A percentile compares a stretch with the other conserved stretches of the same genome.
Conservation (phyloP, 2,888 invertebrate genomes). For the Melieria picta region DNA sequence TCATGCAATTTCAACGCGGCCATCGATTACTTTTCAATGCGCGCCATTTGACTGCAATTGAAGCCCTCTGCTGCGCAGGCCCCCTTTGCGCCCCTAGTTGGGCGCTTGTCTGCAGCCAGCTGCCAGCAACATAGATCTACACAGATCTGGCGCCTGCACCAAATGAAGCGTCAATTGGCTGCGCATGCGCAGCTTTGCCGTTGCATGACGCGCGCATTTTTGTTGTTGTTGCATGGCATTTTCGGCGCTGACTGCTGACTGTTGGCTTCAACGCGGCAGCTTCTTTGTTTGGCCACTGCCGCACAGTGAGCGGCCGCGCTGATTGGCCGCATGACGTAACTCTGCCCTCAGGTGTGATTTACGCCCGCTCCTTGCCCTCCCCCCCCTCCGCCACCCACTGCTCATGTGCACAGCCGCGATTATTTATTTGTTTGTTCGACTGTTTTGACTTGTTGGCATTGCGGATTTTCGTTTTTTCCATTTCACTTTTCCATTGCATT, state of each 20-base stretch:
- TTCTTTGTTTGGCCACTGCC: no score
- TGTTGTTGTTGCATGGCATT: no score
- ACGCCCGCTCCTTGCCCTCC: neutral
- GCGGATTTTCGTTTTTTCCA: conserved; percentile 25
- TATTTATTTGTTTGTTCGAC: conserved; percentile 18
- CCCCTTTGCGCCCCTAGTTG: neutral
- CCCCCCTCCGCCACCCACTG: neutral
- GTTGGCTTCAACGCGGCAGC: no score
- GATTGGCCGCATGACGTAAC: conserved; percentile 36
- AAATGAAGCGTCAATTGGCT: conserved; percentile 32
- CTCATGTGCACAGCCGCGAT: neutral
- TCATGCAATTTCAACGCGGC: conserved; percentile 34
- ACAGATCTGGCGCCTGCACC: neutral
- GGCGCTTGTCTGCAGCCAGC: neutral
- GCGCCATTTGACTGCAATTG: conserved; percentile 8
- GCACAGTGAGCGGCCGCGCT: neutral
- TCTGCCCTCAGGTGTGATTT: conserved; percentile 36
- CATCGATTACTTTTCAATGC: conserved; percentile 27
- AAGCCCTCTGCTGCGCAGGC: neutral
- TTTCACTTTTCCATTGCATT: conserved; percentile 31
- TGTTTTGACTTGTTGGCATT: conserved; percentile 26
- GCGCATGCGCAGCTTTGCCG: conserved; percentile 24
- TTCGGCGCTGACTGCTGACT: no score
- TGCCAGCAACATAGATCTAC: neutral
- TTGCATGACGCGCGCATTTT: neutral